Evolutionary conservation across 1,140 invertebrate species (phyloP), one percentile per base, ranked within the genome.

Genomic region (Drosophila santomea): DNA sequence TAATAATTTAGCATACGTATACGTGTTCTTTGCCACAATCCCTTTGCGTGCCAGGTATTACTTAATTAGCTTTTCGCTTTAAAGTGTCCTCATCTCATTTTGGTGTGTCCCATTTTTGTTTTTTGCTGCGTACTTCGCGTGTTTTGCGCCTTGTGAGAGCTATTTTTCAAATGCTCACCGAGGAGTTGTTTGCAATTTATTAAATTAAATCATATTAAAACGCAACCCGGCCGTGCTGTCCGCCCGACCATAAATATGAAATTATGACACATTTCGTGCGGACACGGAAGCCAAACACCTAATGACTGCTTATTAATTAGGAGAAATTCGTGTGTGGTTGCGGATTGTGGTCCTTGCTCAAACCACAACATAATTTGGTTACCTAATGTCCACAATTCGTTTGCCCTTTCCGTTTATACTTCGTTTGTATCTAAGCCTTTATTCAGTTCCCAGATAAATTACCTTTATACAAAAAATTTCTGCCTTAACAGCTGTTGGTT

Each of bases 181-280:
- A 78, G 78, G 78, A 82, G 74, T 66, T 76, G 80, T 78, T 71
- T 88, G 84, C 76, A 80, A 89, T 89, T 84, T 84, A 89, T 89
- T 78, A 89, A 89, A 89, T 89, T 84, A 89, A 89, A 89, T 89
- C 84, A 89, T 84, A 80, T 74, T 74, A 84, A 71, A 71, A 80
- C 64, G 82, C 56, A 61, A 89, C 79, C 35, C 28, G 60, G 48
- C 43, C 41, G 17, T 17, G 41, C 15, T 44, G 41, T 44, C 41
- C 41, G 41, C 48, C 17, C 61, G 47, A 83, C 84, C 84, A 83
- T 89, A 84, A 89, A 89, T 89, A 84, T n/a, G 77, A 80, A 89
- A 89, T 89, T 89, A 89, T 89, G 84, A 89, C 84, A 89, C 77
- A 89, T 89, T 83, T 67, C 80, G 64, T 84, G 84, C 63, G 80